Percentiles rank a stretch among this genome's conserved stretches.
Evolutionary conservation across 2,888 invertebrate species (phyloP).

Genomic region (Latrodectus hesperus): DNA sequence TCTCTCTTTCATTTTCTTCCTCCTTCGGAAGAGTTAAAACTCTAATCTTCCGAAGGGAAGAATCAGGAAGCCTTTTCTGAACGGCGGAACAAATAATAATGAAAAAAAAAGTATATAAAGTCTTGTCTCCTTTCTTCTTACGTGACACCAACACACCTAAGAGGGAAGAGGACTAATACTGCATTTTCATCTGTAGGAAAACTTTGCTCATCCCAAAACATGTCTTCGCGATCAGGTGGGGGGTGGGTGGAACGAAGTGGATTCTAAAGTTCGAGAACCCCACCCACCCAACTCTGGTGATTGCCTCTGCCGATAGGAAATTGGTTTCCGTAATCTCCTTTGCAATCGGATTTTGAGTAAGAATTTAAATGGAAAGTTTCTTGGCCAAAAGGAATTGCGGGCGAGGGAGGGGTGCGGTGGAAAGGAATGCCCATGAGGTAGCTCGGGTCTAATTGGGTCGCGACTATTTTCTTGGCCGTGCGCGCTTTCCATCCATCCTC

Average conservation of each 20-base stretch:
- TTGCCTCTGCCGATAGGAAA: slow-evolving; percentile 65
- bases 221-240: not conserved
- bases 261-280: not conserved
- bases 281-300: slow-evolving; percentile 36
- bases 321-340: slow-evolving; percentile 67
- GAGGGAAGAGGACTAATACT: slow-evolving; percentile 31
- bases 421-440: slow-evolving; percentile 65
- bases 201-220: slow-evolving; percentile 1
- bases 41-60: slow-evolving; percentile 59
- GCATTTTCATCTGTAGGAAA: slow-evolving; percentile 35
- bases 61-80: slow-evolving; percentile 30
- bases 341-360: slow-evolving; percentile 68
- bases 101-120: not conserved
- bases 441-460: slow-evolving; percentile 64
- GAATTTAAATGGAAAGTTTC: slow-evolving; percentile 67
- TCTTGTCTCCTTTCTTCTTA: slow-evolving; percentile 8
- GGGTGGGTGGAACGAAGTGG: not conserved
- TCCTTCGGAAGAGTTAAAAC: slow-evolving; percentile 61
- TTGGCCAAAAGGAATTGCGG: slow-evolving; percentile 25
- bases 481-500: not conserved
- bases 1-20: not conserved
- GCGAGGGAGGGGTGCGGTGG: not conserved
- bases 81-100: not conserved
- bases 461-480: slow-evolving; percentile 58
- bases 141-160: slow-evolving; percentile 36